A percentile compares a stretch with the other conserved stretches of the same genome.
Conservation (phyloP, 2,888 invertebrate genomes). For the Drosophila gaucha region DNA sequence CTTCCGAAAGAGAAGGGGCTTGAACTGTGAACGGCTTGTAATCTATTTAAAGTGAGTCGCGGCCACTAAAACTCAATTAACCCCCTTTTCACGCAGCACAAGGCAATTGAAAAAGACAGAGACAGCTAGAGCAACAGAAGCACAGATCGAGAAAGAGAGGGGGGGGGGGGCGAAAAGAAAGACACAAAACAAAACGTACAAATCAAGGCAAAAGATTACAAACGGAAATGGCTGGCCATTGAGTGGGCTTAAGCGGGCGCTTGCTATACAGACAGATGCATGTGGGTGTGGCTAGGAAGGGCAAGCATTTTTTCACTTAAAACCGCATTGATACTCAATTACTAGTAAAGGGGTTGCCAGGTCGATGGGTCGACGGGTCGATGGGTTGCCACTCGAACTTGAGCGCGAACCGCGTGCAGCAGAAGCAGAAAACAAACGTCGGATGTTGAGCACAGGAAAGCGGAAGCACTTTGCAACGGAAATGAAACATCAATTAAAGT, state of each 20-base stretch:
- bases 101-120: constrained; percentile 61
- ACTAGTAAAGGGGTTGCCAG: constrained; percentile 50
- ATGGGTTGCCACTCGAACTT: constrained; percentile 16
- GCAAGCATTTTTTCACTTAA: constrained; percentile 76
- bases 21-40: constrained; percentile 55
- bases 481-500: constrained; percentile 83
- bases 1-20: neutral
- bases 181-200: constrained; percentile 35
- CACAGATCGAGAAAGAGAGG: constrained; percentile 4
- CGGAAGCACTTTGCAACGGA: constrained; percentile 81
- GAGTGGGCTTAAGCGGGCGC: constrained; percentile 4
- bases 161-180: constrained; percentile 16
- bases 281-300: neutral
- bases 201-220: constrained; percentile 76
- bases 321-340: constrained; percentile 82
- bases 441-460: constrained; percentile 66
- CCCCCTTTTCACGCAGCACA: constrained; percentile 67
- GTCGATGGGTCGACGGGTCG: constrained; percentile 25
- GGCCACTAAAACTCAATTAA: constrained; percentile 82
- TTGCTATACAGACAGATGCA: neutral
- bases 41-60: constrained; percentile 78
- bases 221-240: constrained; percentile 66
- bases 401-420: constrained; percentile 10
- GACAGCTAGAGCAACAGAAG: constrained; percentile 8
- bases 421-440: constrained; percentile 60